Percentiles rank a stretch among this genome's conserved stretches.
phyloP scores from a whole-genome alignment of 2,113 vertebrate species.

The Sarotherodon lohbergeri region DNA sequence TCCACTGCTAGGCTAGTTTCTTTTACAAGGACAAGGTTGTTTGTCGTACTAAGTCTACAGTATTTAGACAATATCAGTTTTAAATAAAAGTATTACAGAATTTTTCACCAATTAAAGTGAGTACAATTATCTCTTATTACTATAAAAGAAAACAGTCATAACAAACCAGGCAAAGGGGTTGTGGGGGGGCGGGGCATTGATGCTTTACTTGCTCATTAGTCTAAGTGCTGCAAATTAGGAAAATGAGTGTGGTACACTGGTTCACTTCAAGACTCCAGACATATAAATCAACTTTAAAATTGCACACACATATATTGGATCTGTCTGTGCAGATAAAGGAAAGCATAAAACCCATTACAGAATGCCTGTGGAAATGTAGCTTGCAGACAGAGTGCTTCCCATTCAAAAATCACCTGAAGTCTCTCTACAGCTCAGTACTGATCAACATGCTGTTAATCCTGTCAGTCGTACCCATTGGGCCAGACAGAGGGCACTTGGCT shows the following conservation, averaged over 20 bases:
- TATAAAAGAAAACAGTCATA: neutral
- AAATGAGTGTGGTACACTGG: neutral
- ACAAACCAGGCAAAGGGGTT: neutral
- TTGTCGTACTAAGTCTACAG: neutral
- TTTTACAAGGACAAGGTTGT: neutral
- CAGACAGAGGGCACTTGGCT: constrained; percentile 6
- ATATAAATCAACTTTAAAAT: neutral
- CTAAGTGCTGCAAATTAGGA: constrained; percentile 5
- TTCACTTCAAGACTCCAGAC: neutral
- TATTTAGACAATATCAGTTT: neutral
- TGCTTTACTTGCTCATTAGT: neutral
- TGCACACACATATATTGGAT: neutral
- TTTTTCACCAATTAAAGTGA: neutral
- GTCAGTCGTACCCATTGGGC: constrained; percentile 2
- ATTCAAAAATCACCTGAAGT: constrained; percentile 23
- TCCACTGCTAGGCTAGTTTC: neutral
- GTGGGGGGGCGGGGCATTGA: neutral
- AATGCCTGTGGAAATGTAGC: neutral
- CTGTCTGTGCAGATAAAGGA: neutral
- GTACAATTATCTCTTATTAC: neutral
- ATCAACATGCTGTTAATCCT: constrained; percentile 35
- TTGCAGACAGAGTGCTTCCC: neutral
- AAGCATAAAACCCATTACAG: neutral
- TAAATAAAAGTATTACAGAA: neutral
- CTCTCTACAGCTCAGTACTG: neutral